A percentile compares a stretch with the other conserved stretches of the same genome.
phyloP scores from a whole-genome alignment of 2,888 invertebrate species.

The Drosophila robusta region DNA sequence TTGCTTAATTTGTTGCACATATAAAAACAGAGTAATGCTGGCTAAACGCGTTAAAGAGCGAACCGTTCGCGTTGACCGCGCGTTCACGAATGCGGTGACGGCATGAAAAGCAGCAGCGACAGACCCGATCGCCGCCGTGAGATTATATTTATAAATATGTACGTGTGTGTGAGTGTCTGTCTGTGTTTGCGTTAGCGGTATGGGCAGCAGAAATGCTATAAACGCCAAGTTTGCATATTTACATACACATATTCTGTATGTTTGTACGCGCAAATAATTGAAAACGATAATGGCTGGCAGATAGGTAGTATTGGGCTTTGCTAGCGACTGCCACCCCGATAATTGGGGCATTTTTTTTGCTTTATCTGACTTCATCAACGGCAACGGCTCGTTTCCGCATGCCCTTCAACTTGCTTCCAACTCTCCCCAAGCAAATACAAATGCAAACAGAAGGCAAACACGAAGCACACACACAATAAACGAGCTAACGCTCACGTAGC shows the following conservation, averaged over 20 bases:
- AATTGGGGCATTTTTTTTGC: constrained; percentile 19
- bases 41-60: constrained; percentile 6
- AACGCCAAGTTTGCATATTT: constrained; percentile 33
- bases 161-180: constrained; percentile 2
- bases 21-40: constrained; percentile 5
- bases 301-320: constrained; percentile 13
- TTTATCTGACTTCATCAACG: constrained; percentile 40
- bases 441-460: constrained; percentile 38
- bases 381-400: constrained; percentile 45
- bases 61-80: constrained; percentile 50
- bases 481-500: constrained; percentile 74
- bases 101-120: constrained; percentile 19
- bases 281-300: constrained; percentile 12
- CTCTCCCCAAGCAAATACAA: constrained; percentile 34
- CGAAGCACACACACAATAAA: constrained; percentile 52
- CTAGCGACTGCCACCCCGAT: constrained; percentile 3
- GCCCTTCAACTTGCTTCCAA: constrained; percentile 59
- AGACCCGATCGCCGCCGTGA: constrained; percentile 29
- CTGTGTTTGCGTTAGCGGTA: constrained; percentile 18
- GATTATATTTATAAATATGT: constrained; percentile 15
- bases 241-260: not conserved
- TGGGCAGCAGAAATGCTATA: constrained; percentile 37
- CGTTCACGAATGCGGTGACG: constrained; percentile 47
- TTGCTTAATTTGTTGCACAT: constrained; percentile 18
- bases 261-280: constrained; percentile 33